Base-by-base conservation (phyloP, 2,797 vertebrate genomes). In the Amblyraja radiata region DNA sequence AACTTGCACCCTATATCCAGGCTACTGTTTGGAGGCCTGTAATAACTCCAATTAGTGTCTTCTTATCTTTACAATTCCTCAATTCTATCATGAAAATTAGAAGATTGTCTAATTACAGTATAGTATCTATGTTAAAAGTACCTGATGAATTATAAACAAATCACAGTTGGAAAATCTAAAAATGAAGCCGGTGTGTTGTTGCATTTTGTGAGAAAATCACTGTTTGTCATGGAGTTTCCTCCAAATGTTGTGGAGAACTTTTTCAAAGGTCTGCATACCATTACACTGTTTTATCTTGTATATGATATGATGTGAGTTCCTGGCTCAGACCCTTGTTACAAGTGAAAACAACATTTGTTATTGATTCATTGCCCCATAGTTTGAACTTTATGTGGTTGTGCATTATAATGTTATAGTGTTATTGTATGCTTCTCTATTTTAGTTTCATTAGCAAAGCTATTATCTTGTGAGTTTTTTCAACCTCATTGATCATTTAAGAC, bases 401-500 rank as follows among this genome's bases (percentile, higher is more conserved):
- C 94, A 95, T 95, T 94, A 23, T 96, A 96, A 97, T 95, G 95
- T 95, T 93, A 78, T 93, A 94, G 93, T 94, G 93, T 94, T 94
- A 94, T 95, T 95, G 95, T 94, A 95, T 95, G 95, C 96, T 96
- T 95, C 97, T 96, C 96, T 92, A 94, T 97, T 98, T 97, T 93
- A 94, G 98, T 98, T 98, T 98, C 97, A 98, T 98, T 98, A 98
- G 97, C 95, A 93, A 94, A 96, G 96, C 97, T 97, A 96, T 97
- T 98, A 97, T 96, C 95, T 96, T 97, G 13, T 98, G 97, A 46
- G 46, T 97, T 97, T 96, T 96, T 96, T 98, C 97, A 97, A 95
- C 95, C 97, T 97, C 97, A 97, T 96, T 98, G 98, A 97, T 98
- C 98, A 98, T 98, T 97, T 97, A 95, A 96, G 97, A 96, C 96